Conservation (phyloP, 2,797 vertebrate genomes). For the Eospalax fontanierii region DNA sequence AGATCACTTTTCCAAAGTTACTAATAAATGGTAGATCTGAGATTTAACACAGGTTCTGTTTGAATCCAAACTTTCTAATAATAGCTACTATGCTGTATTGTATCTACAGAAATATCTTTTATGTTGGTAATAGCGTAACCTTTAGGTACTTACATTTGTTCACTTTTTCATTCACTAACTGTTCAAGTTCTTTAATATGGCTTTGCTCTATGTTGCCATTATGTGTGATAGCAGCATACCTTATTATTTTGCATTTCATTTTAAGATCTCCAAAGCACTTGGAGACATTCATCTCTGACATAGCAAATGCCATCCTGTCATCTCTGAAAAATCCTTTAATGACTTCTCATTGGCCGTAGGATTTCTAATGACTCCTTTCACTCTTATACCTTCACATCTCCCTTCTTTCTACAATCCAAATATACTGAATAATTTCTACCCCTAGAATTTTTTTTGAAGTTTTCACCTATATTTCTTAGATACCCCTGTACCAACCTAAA, state of each 20-base stretch:
- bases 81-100: too few relatives aligned
- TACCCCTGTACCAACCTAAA: neutral
- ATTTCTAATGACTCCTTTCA: neutral
- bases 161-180: slow-evolving; percentile 28
- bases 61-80: slow-evolving; percentile 53
- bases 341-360: too few relatives aligned
- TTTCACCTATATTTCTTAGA: slow-evolving; percentile 44
- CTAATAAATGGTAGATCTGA: slow-evolving; percentile 28
- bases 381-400: neutral
- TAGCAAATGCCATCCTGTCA: slow-evolving; percentile 2
- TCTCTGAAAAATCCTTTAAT: slow-evolving; percentile 12
- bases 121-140: slow-evolving; percentile 42
- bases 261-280: slow-evolving; percentile 38
- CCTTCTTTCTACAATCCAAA: slow-evolving; percentile 28
- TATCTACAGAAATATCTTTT: slow-evolving; percentile 44
- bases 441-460: slow-evolving; percentile 37
- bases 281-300: slow-evolving; percentile 42
- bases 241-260: slow-evolving; percentile 60
- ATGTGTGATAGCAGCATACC: slow-evolving; percentile 4
- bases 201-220: slow-evolving; percentile 39
- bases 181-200: slow-evolving; percentile 47
- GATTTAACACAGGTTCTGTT: slow-evolving; percentile 9
- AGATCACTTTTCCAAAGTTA: slow-evolving; percentile 47
- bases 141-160: slow-evolving; percentile 51
- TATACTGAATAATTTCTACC: neutral